Evolutionary conservation across 92 coral and sea anemone species (phyloP).

Genomic region (Actinostola sp.): DNA sequence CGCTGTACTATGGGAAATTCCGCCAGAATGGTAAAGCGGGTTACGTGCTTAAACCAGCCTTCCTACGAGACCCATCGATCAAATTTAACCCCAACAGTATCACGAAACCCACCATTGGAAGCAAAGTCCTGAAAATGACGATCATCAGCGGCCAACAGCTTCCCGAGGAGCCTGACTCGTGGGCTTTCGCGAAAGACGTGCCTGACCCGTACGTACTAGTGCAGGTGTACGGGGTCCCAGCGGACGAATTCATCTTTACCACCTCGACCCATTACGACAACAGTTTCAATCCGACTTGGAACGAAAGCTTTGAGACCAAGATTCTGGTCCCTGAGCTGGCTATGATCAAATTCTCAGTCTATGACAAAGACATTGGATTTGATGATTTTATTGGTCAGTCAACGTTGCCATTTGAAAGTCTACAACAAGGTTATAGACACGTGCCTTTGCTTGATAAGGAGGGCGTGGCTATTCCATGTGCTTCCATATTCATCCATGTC

Average conservation of each 20-base stretch:
- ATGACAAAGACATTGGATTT: constrained; percentile 84
- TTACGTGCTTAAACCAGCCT: constrained; percentile 63
- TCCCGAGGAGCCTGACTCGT: constrained; percentile 70
- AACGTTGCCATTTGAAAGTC: constrained; percentile 79
- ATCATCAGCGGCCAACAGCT: constrained; percentile 92
- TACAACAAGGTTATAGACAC: constrained; percentile 92
- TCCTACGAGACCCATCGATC: constrained; percentile 68
- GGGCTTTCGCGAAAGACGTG: constrained; percentile 59
- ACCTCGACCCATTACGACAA: constrained; percentile 77
- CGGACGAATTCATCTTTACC: constrained; percentile 63
- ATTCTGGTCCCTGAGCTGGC: constrained; percentile 85
- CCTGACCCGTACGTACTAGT: constrained; percentile 91
- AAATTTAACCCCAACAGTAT: constrained; percentile 62
- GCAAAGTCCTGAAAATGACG: constrained; percentile 56
- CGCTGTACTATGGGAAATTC: constrained; percentile 69
- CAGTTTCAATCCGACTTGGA: constrained; percentile 94
- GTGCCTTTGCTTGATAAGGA: constrained; percentile 62
- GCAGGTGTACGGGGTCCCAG: constrained; percentile 78
- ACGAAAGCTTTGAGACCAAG: constrained; percentile 67
- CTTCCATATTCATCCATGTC: constrained; percentile 83
- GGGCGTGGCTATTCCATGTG: constrained; percentile 70
- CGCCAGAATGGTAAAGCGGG: constrained; percentile 80
- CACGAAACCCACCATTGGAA: constrained; percentile 18
- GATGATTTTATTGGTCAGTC: constrained; percentile 95
- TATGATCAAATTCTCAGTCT: constrained; percentile 79